Evolutionary conservation across 2,888 invertebrate species (phyloP).

Genomic region (Volucella inflata): DNA sequence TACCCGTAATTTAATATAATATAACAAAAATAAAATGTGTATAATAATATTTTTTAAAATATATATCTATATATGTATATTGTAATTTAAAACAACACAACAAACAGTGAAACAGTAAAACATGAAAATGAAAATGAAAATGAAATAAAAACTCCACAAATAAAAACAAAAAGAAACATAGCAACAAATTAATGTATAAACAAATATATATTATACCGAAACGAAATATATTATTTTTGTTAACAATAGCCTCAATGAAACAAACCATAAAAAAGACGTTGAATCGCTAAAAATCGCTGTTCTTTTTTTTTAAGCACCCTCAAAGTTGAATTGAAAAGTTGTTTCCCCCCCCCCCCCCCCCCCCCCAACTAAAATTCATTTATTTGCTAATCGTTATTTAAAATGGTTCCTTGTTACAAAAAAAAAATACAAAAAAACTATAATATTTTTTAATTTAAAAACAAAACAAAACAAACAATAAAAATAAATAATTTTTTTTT

Average conservation of each 20-base stretch:
- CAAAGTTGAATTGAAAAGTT: conserved; percentile 65
- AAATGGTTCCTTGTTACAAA: conserved; percentile 64
- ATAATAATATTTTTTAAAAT: conserved; percentile 72
- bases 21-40: conserved; percentile 60
- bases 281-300: conserved; percentile 40
- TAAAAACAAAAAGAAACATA: conserved; percentile 56
- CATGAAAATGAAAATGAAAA: conserved; percentile 65
- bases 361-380: neutral
- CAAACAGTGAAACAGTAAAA: conserved; percentile 2
- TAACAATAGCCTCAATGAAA: conserved; percentile 78
- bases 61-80: conserved; percentile 74
- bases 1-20: conserved; percentile 55
- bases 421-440: conserved; percentile 31
- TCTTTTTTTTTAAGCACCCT: neutral
- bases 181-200: conserved; percentile 75
- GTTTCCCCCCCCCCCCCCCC: conserved; percentile 4
- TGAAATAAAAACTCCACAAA: conserved; percentile 70
- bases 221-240: conserved; percentile 77
- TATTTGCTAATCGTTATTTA: conserved; percentile 66
- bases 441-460: conserved; percentile 52
- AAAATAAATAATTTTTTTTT: neutral
- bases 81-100: conserved; percentile 45
- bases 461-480: conserved; percentile 36
- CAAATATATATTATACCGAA: conserved; percentile 75
- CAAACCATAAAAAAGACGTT: conserved; percentile 74